Percentiles rank a stretch among this genome's conserved stretches.
Conservation (phyloP, 2,888 invertebrate species). For the Zhuqinia jingwanae region DNA sequence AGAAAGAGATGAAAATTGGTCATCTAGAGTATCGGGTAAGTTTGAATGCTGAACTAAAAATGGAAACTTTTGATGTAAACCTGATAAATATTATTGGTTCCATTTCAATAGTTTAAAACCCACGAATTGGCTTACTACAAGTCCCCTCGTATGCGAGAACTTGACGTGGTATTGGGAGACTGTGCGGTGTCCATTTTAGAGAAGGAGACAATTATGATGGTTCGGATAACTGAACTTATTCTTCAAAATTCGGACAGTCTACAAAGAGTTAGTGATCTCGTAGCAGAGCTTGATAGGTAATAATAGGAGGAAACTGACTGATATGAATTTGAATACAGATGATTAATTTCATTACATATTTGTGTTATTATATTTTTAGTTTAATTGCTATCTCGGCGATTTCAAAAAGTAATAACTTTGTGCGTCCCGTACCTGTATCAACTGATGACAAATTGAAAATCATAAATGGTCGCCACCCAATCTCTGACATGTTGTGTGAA, state of each 20-base stretch:
- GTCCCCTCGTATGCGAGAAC: slow-evolving; percentile 86
- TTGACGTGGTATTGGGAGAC: slow-evolving; percentile 90
- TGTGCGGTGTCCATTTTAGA: slow-evolving; percentile 89
- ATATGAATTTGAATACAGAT: no score
- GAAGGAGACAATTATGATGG: slow-evolving; percentile 90
- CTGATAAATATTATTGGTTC: no score
- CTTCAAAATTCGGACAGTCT: slow-evolving; percentile 84
- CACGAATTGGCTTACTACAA: slow-evolving; percentile 87
- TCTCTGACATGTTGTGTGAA: slow-evolving; percentile 84
- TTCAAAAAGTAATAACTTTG: slow-evolving; percentile 85
- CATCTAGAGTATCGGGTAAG: slow-evolving; percentile 88
- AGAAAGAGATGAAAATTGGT: slow-evolving; percentile 84
- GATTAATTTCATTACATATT: not conserved
- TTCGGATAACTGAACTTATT: slow-evolving; percentile 85
- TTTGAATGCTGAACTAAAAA: no score
- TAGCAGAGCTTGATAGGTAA: slow-evolving; percentile 88
- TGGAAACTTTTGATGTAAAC: not conserved
- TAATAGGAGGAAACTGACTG: slow-evolving; percentile 69
- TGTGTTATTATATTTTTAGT: slow-evolving; percentile 81
- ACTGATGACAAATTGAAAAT: slow-evolving; percentile 84
- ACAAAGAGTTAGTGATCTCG: slow-evolving; percentile 83
- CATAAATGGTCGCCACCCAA: slow-evolving; percentile 88
- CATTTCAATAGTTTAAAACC: slow-evolving; percentile 84
- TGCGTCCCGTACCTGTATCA: slow-evolving; percentile 84
- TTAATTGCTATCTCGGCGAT: slow-evolving; percentile 86